Conservation (phyloP, 2,113 vertebrate species). For the Alexandromys fortis region DNA sequence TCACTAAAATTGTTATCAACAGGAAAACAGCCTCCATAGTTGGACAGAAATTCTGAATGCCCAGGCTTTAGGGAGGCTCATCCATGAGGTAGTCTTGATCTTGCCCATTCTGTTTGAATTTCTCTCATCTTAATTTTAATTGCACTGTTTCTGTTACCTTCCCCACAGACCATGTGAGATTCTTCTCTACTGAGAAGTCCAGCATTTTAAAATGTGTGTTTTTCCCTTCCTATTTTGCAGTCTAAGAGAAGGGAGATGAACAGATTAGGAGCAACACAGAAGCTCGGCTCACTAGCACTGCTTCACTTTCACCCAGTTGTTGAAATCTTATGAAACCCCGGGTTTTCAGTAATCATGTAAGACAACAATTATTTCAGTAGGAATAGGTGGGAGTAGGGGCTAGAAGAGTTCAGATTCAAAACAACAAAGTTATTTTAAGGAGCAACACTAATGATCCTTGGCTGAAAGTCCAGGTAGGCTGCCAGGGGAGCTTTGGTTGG, state of each 20-base stretch:
- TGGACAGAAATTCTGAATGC: neutral
- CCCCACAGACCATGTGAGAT: too few species aligned
- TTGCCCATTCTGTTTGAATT: neutral
- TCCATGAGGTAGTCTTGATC: neutral
- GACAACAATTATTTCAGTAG: constrained; percentile 52
- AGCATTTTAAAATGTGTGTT: neutral
- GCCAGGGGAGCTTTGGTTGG: constrained; percentile 49
- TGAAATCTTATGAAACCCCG: constrained; percentile 53
- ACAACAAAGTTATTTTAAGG: constrained; percentile 71
- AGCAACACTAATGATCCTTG: constrained; percentile 67
- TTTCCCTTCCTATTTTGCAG: neutral
- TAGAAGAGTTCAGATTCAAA: constrained; percentile 55
- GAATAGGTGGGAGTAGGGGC: neutral
- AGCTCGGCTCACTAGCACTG: neutral
- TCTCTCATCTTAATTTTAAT: neutral
- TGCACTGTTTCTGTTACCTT: neutral
- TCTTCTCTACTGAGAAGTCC: neutral
- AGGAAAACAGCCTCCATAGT: neutral
- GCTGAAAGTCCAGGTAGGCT: constrained; percentile 56
- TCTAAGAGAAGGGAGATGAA: constrained; percentile 41
- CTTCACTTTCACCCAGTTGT: neutral
- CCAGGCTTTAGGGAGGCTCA: neutral
- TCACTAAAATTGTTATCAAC: neutral
- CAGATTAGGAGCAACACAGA: neutral
- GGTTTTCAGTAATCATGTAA: constrained; percentile 36